Evolutionary conservation across 1,140 invertebrate species (phyloP), one percentile per base, ranked within the genome.

Genomic region (Drosophila pandora): DNA sequence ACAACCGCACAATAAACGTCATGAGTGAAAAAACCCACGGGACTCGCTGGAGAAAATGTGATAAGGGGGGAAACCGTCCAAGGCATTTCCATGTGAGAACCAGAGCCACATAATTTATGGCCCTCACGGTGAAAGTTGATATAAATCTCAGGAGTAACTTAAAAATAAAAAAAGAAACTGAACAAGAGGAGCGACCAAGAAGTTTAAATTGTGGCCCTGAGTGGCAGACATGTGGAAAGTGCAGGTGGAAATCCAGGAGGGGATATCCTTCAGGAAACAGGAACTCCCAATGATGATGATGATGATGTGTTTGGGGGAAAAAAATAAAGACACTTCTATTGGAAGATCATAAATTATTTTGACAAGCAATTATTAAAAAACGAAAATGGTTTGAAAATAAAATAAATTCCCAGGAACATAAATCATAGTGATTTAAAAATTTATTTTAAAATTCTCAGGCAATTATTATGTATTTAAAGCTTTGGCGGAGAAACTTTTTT

Each of bases 1-100:
- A 78, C 79, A 88, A 87, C 83, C 83, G 83, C 83, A 87, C 67
- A 87, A 87, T 87, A 87, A 87, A 87, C 59, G 82, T 82, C 80
- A 84, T 55, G 54, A 78, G 72, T 76, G 65, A 58, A 68, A 81
- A 67, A 70, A 59, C 82, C 77, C 80, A 68, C 23, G 76, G 73
- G 81, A 77, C 59, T 50, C 48, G 76, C 41, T 39, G 25, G 61
- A 43, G 41, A 21, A 43, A 43, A 13, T 43, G 3, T 2, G 12
- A 37, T 4, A 34, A 49, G 8, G 25, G 63, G 63, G 60, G 43
- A 81, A 76, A 81, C 72, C n/a, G 73, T 81, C 54, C 39, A 32
- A 52, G 81, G 69, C 62, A 78, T 87, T 84, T 84, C 63, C 80
- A 62, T 81, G 83, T 76, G 79, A 79, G 68, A 64, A 65, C 30